Base-by-base conservation (phyloP, 2,113 vertebrate genomes). In the Hylia prasina region DNA sequence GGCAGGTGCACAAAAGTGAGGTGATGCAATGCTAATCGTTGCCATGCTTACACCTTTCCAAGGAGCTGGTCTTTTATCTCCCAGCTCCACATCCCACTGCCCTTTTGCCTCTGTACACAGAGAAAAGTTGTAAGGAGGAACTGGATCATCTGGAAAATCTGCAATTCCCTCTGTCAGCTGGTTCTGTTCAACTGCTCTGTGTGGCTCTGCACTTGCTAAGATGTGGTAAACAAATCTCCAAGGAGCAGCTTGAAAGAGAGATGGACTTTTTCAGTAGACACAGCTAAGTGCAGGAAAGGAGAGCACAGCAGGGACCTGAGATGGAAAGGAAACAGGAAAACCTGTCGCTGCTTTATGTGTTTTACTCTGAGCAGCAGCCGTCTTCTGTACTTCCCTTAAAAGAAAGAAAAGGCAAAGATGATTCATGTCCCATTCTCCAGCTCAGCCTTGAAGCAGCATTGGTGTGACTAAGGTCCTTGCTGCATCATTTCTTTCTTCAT, bases 361-460 rank as follows among this genome's bases (percentile, higher is more conserved):
- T 95, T 95, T 81, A 42, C 31, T 44, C 35, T 91, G 33, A 96
- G 53, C 45, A 73, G 83, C 53, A 94, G 54, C 58, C 0, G 3
- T 68, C 45, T 89, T 95, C 63, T 91, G 35, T 71, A 28, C 80
- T 96, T 96, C 95, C 91, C 82, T 97, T 90, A 84, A 82, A 88
- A 90, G 64, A 93, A 95, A 95, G 48, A 79, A 95, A 90, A 87
- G 87, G 83, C 92, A 95, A 77, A 91, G 88, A 94, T 97, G 96
- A 97, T 94, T 97, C 97, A 96, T 1, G 27, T 76, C 87, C 73
- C 60, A 44, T 65, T 95, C 85, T 64, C 68, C 82, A 21, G n/a
- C 71, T 95, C 47, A 77, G 72, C 42, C 68, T 88, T 71, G 73
- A 90, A 95, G 87, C 85, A 73, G 82, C 11, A 5, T 28, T 89